Conservation (phyloP, 2,113 vertebrate species). For the Tylochromis polylepis region DNA sequence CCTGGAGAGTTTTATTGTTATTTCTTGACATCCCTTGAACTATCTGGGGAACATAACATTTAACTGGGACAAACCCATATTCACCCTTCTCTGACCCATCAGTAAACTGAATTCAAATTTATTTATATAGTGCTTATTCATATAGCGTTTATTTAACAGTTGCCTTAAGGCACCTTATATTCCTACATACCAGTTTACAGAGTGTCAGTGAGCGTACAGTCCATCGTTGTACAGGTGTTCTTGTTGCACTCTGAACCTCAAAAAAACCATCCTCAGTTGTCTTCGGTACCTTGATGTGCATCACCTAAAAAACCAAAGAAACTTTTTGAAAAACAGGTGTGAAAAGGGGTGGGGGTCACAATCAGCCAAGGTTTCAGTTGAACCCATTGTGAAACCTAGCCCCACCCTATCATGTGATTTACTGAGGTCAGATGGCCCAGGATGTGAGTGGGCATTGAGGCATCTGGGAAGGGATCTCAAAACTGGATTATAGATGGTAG, state of each 20-base stretch:
- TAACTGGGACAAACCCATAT: neutral
- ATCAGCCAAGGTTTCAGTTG: too few relatives aligned
- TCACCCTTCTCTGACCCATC: neutral
- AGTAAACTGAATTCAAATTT: neutral
- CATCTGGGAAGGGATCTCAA: too few relatives aligned
- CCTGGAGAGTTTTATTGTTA: neutral
- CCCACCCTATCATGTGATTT: too few relatives aligned
- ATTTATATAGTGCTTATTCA: neutral
- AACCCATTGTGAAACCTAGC: too few relatives aligned
- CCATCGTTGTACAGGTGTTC: conserved; percentile 88
- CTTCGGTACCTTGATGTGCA: conserved; percentile 92
- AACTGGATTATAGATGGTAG: too few relatives aligned
- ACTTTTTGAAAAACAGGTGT: neutral
- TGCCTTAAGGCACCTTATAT: neutral
- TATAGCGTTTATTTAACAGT: too few relatives aligned
- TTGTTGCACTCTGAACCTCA: conserved; percentile 91
- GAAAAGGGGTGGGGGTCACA: too few relatives aligned
- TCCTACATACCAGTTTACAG: conserved; percentile 80
- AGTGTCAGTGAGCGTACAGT: conserved; percentile 81
- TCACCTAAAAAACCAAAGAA: conserved; percentile 74
- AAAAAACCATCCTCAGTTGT: conserved; percentile 90
- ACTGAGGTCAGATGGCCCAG: too few relatives aligned
- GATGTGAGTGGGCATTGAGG: too few relatives aligned
- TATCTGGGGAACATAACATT: neutral
- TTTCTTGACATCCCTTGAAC: neutral